Evolutionary conservation across 2,113 vertebrate species (phyloP), one percentile per base, ranked within the genome.

Genomic region (Capra hircus): DNA sequence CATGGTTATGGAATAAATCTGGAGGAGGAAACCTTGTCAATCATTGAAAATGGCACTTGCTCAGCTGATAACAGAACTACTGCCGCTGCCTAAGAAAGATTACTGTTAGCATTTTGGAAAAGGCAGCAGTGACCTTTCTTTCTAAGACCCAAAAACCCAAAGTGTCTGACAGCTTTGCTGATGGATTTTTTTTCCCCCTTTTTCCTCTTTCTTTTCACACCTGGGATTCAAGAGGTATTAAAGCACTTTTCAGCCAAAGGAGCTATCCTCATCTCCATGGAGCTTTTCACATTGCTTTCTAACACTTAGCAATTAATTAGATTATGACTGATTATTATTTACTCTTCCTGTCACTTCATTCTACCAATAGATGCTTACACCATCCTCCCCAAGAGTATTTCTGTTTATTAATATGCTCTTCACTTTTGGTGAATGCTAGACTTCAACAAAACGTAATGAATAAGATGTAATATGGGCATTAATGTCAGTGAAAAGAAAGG

Each of bases 321-420:
- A 96, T 97, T 98, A 96, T 95, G 93, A 96, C 78, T 97, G 91
- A 96, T 97, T 97, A 97, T 94, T 98, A 96, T 96, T 82, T 40
- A 96, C 78, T 97, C 93, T 94, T 97, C 90, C 93, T 52, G 88
- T 64, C 96, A 89, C n/a, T 98, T 98, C 81, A 62, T 94, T 78
- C 27, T 90, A 91, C 88, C 93, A 91, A 50, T 43, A 96, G 81
- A 60, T 91, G 95, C 82, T 97, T 93, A 85, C 59, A 67, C n/a
- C 45, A 55, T 43, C 93, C 13, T 97, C 88, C 50, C 60, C 17
- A 40, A 93, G n/a, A 97, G 94, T 71, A 57, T 1, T 88, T 59
- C 81, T 97, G 80, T 98, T 91, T 96, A 95, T 97, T 96, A 91
- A 91, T 55, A 33, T 45, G 15, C 2, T 93, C 45, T 97, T 96